Evolutionary conservation across 1,140 invertebrate species (phyloP).

Genomic region (Sycobia sp.): DNA sequence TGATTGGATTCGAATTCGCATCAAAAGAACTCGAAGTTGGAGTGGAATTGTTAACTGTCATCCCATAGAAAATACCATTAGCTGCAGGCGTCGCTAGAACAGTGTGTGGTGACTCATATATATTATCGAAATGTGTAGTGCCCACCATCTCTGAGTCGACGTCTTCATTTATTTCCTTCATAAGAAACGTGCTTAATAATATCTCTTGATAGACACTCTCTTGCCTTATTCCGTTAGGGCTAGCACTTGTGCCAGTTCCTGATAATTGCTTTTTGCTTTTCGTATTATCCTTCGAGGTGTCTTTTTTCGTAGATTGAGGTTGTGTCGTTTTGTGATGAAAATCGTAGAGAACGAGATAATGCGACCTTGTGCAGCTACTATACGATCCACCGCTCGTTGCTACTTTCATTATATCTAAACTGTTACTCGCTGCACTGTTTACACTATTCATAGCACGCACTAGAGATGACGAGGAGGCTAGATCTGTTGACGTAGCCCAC

Average conservation of each 20-base stretch:
- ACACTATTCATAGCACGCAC: conserved; percentile 69
- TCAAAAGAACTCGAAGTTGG: conserved; percentile 51
- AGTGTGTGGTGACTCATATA: conserved; percentile 42
- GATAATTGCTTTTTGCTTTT: conserved; percentile 58
- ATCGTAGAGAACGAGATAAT: conserved; percentile 66
- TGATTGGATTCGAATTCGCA: conserved; percentile 55
- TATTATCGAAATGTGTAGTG: conserved; percentile 48
- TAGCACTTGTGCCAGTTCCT: conserved; percentile 60
- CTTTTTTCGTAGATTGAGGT: conserved; percentile 46
- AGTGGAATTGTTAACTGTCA: conserved; percentile 45
- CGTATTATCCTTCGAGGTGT: conserved; percentile 44
- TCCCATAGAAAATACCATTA: conserved; percentile 48
- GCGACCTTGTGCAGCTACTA: conserved; percentile 41
- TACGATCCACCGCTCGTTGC: conserved; percentile 40
- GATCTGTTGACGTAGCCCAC: conserved; percentile 54
- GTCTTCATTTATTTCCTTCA: conserved; percentile 58
- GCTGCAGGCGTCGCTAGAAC: conserved; percentile 52
- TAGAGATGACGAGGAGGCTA: conserved; percentile 58
- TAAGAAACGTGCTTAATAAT: conserved; percentile 56
- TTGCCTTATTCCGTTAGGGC: conserved; percentile 55
- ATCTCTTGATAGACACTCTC: conserved; percentile 58
- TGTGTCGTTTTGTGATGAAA: conserved; percentile 60
- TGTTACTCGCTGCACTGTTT: conserved; percentile 62
- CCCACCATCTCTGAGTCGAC: conserved; percentile 55
- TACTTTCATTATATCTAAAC: conserved; percentile 45